These are phyloP conservation scores for Alethe diademata DNA, from an alignment of 2,113 vertebrate genomes.

Conservation along the genomic window DNA sequence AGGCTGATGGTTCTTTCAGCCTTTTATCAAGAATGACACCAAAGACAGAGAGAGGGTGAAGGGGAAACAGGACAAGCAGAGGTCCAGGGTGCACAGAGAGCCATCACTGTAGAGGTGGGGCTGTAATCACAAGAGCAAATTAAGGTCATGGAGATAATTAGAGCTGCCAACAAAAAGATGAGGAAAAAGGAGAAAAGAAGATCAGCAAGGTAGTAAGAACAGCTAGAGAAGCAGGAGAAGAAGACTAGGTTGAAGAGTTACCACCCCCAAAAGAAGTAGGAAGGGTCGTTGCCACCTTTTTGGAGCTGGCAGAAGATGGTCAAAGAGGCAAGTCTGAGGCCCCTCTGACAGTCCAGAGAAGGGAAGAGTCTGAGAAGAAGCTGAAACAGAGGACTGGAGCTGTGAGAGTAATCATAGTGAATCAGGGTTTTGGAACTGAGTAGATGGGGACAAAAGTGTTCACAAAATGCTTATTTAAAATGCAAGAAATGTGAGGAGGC, in stretches of 20 bases:
- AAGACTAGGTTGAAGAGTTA: background rate
- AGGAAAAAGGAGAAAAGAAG: background rate
- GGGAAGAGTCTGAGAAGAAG: background rate
- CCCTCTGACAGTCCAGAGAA: background rate
- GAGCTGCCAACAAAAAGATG: background rate
- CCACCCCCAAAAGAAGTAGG: background rate
- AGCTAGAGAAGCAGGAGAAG: background rate
- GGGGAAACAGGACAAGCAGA: background rate
- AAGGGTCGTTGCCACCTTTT: background rate
- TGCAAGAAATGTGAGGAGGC: background rate
- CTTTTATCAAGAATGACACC: background rate
- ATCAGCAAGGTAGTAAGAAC: background rate
- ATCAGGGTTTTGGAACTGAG: background rate
- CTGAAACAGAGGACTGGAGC: background rate
- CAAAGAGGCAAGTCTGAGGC: background rate
- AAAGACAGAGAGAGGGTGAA: background rate
- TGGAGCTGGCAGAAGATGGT: background rate
- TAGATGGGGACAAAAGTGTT: background rate
- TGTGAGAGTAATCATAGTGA: background rate
- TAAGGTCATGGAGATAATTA: background rate
- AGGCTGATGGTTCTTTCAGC: background rate
- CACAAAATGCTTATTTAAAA: background rate
- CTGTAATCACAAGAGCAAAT: background rate
- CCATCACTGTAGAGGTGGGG: background rate
- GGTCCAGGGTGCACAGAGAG: background rate